Evolutionary conservation across 2,797 vertebrate species (phyloP).

Genomic region (Cirrhinus molitorella): DNA sequence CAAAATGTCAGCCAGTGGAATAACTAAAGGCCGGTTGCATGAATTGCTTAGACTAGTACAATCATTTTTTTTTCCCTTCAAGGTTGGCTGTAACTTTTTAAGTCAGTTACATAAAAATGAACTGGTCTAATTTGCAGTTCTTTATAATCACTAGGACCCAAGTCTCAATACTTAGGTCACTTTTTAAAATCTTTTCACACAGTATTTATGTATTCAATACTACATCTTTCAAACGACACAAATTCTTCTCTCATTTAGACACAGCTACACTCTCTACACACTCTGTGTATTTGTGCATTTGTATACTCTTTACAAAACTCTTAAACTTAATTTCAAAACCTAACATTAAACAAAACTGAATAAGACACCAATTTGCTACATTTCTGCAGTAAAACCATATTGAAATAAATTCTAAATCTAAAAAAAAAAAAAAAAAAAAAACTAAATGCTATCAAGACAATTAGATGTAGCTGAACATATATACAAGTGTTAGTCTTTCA

Average conservation of each 20-base stretch:
- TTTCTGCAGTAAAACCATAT: too few species aligned
- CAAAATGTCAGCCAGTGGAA: not conserved
- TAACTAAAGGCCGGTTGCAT: not conserved
- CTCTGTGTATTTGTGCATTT: not conserved
- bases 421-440: too few species aligned
- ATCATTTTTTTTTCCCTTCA: not conserved
- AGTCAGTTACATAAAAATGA: not conserved
- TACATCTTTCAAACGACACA: not conserved
- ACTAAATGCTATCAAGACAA: not conserved
- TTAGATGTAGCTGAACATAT: too few species aligned
- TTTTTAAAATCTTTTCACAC: not conserved
- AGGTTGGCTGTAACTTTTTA: not conserved
- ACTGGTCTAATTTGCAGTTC: not conserved
- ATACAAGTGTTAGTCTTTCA: too few species aligned
- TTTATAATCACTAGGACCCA: too few species aligned
- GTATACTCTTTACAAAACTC: not conserved
- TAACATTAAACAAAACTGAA: not conserved
- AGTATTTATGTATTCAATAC: not conserved
- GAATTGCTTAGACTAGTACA: not conserved
- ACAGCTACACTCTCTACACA: not conserved
- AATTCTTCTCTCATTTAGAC: not conserved
- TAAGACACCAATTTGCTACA: too few species aligned
- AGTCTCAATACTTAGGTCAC: not conserved
- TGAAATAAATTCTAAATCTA: not conserved
- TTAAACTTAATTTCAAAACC: not conserved